phyloP scores from a whole-genome alignment of 37 sponge, comb jelly and placozoan genomes.

The Petrosia ficiformis region DNA sequence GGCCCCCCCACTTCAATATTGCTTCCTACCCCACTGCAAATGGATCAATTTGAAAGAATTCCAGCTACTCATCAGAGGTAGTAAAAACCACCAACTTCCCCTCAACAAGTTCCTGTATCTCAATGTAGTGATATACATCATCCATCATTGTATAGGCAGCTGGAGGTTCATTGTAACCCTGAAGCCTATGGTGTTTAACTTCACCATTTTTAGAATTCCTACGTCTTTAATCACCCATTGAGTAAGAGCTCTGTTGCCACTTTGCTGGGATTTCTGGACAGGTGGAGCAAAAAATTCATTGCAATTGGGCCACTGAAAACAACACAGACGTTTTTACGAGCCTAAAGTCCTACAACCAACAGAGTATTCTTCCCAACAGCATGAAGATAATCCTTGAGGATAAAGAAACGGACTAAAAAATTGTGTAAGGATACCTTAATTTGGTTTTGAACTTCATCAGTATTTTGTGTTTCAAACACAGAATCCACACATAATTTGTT shows the following conservation, averaged over 20 bases:
- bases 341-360: constrained; percentile 91
- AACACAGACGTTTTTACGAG: constrained; percentile 92
- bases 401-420: no score
- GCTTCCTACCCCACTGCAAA: no score
- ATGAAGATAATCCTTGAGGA: constrained; percentile 87
- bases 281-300: constrained; percentile 78
- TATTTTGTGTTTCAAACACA: no score
- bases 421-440: no score
- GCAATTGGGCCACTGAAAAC: constrained; percentile 87
- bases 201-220: constrained; percentile 71
- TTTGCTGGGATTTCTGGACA: constrained; percentile 46
- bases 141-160: constrained; percentile 77
- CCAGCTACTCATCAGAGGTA: constrained; percentile 85
- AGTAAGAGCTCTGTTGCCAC: constrained; percentile 62
- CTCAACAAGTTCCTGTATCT: constrained; percentile 74
- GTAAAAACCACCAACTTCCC: constrained; percentile 84
- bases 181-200: constrained; percentile 76
- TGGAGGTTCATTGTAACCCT: constrained; percentile 40
- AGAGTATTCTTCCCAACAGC: constrained; percentile 89
- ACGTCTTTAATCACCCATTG: constrained; percentile 90
- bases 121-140: constrained; percentile 61
- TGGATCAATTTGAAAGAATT: constrained; percentile 93
- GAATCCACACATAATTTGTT: no score
- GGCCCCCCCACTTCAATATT: no score
- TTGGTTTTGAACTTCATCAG: no score